phyloP scores from a whole-genome alignment of 2,797 vertebrate genomes.

The Bothrops alternatus region DNA sequence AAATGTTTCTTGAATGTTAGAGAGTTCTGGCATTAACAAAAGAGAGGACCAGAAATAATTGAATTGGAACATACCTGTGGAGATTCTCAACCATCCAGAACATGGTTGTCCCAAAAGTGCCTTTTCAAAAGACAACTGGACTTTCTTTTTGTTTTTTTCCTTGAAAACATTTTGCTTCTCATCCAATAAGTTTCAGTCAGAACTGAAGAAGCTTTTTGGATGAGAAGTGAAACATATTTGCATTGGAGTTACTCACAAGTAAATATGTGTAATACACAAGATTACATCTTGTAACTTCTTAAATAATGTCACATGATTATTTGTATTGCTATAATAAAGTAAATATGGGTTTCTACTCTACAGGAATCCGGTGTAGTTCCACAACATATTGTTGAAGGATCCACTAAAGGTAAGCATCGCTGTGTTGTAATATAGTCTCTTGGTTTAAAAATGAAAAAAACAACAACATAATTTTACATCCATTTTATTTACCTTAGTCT shows the following conservation, averaged over 20 bases:
- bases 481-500: background rate
- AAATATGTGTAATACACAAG: background rate
- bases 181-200: background rate
- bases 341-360: background rate
- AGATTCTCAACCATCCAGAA: background rate
- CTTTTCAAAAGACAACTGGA: background rate
- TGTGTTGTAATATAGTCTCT: background rate
- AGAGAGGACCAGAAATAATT: background rate
- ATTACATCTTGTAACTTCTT: background rate
- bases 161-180: background rate
- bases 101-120: background rate
- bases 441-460: background rate
- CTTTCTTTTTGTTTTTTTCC: background rate
- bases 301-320: background rate
- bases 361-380: conserved; percentile 8
- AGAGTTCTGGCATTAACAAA: background rate
- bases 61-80: background rate
- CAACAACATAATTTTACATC: background rate
- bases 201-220: background rate
- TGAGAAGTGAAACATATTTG: background rate
- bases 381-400: background rate
- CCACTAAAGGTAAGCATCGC: conserved; percentile 55
- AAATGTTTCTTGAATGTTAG: background rate
- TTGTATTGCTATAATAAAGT: background rate
- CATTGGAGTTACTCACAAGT: background rate